Conservation (phyloP, 1,140 invertebrate species). For the Bombyx mandarina region DNA sequence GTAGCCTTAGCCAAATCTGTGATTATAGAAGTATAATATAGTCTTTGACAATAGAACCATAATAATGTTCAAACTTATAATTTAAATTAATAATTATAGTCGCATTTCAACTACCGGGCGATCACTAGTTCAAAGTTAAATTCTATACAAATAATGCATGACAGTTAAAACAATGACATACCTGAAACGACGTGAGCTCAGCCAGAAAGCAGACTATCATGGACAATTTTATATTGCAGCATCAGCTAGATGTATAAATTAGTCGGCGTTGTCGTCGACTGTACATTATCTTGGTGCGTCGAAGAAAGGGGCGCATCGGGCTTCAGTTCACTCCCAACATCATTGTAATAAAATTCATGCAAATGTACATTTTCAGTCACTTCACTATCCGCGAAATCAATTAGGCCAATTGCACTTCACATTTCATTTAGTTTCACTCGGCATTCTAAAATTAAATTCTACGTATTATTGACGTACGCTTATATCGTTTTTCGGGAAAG, state of each 20-base stretch:
- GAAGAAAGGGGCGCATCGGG: slow-evolving; percentile 27
- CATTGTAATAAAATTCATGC: slow-evolving; percentile 22
- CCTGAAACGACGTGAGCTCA: slow-evolving; percentile 64
- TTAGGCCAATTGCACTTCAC: slow-evolving; percentile 1
- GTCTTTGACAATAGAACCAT: too few species aligned
- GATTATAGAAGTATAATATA: too few species aligned
- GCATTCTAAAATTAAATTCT: too few species aligned
- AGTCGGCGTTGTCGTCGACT: slow-evolving; percentile 41
- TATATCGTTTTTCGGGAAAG: too few species aligned
- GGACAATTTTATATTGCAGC: slow-evolving; percentile 53
- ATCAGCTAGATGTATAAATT: slow-evolving; percentile 49
- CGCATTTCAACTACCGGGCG: too few species aligned
- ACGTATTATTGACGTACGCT: too few species aligned
- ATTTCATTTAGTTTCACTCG: slow-evolving; percentile 9
- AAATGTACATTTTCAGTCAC: slow-evolving; percentile 27
- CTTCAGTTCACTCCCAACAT: slow-evolving; percentile 25
- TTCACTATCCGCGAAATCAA: slow-evolving; percentile 19
- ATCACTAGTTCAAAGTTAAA: neutral
- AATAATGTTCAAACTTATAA: too few species aligned
- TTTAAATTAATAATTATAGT: too few species aligned
- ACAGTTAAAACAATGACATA: slow-evolving; percentile 22
- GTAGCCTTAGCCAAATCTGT: too few species aligned
- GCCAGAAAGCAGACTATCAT: slow-evolving; percentile 68
- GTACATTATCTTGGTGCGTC: slow-evolving; percentile 27
- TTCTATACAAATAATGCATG: neutral